These are phyloP conservation scores for Epinotia ramella DNA, from an alignment of 2,888 invertebrate genomes.

Conservation along the genomic window DNA sequence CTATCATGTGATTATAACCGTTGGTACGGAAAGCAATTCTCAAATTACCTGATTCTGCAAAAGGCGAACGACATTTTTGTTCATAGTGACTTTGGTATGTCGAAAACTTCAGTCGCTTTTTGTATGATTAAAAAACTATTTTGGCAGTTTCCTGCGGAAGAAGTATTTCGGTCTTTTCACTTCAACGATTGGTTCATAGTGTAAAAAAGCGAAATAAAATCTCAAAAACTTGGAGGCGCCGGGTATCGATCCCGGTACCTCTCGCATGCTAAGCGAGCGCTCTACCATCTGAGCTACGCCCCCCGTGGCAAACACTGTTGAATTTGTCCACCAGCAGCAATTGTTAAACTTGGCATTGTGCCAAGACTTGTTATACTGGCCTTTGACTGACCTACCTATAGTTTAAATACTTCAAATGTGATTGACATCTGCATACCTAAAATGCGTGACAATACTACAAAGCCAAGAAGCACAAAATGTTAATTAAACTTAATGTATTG, in stretches of 20 bases:
- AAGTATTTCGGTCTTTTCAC: too few relatives aligned
- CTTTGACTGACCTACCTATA: slow-evolving; percentile 4
- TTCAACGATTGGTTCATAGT: too few relatives aligned
- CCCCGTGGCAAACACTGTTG: slow-evolving; percentile 55
- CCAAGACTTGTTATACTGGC: slow-evolving; percentile 15
- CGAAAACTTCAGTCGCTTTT: too few relatives aligned
- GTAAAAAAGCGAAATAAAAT: not conserved
- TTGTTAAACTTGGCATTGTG: not conserved
- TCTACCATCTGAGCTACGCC: slow-evolving; percentile 86
- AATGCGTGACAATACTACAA: not conserved
- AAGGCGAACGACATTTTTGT: too few relatives aligned
- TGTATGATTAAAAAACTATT: too few relatives aligned
- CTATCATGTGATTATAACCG: too few relatives aligned
- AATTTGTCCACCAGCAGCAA: not conserved
- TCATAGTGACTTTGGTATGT: too few relatives aligned
- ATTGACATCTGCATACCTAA: not conserved
- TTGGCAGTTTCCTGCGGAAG: too few relatives aligned
- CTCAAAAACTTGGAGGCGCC: slow-evolving; percentile 76
- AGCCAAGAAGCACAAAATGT: not conserved
- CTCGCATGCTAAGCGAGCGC: slow-evolving; percentile 86
- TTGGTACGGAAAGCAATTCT: too few relatives aligned
- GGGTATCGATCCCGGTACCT: slow-evolving; percentile 85
- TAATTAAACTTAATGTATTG: too few relatives aligned
- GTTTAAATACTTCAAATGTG: not conserved
- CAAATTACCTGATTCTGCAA: too few relatives aligned